Evolutionary conservation across 2,888 invertebrate genomes (phyloP), one percentile per base, ranked within the genome.

Genomic region (Caenorhabditis panamensis): DNA sequence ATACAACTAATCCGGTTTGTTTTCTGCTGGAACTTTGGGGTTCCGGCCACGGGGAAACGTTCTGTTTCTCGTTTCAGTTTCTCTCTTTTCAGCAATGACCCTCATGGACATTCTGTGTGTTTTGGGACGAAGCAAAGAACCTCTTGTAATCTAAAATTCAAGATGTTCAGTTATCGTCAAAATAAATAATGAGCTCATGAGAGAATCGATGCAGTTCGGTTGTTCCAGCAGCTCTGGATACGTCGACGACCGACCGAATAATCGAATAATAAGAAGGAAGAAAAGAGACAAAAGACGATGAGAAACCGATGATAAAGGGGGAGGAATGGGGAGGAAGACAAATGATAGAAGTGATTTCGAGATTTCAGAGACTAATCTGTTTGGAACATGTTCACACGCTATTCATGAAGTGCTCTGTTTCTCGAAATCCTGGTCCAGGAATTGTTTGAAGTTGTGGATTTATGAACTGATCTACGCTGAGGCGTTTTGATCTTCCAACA

Each of bases 211-310:
- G 41, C 47, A 18, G 47, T n/a, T 9, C 41, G 18, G 4, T 41
- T 41, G 11, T 41, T 41, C 13, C 8, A 47, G 20, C 47, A 2
- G 2, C 18, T n/a, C 47, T n/a, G 41, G 47, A 47, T 47, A 18
- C 47, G 47, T 20, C 47, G 47, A 36, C 36, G 36, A 20, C n/a
- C 47, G 11, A 18, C 2, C 41, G 47, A 47, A 20, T 47, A 18
- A 47, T 47, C 47, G 47, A 18, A 47, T 47, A 47, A 47, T 18
- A 18, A 47, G 11, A 47, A 3, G 47, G 47, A 18, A 47, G 18
- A 47, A 47, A 47, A 47, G 47, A 47, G 47, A 47, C 47, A 47
- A 47, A 47, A 47, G 47, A 47, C 2, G 47, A 20, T 20, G 47
- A 47, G 47, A 47, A 47, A 47, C 47, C 47, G 47, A 47, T 47